A percentile compares a stretch with the other conserved stretches of the same genome.
phyloP scores from a whole-genome alignment of 2,113 vertebrate species.

The Blennius ocellaris region DNA sequence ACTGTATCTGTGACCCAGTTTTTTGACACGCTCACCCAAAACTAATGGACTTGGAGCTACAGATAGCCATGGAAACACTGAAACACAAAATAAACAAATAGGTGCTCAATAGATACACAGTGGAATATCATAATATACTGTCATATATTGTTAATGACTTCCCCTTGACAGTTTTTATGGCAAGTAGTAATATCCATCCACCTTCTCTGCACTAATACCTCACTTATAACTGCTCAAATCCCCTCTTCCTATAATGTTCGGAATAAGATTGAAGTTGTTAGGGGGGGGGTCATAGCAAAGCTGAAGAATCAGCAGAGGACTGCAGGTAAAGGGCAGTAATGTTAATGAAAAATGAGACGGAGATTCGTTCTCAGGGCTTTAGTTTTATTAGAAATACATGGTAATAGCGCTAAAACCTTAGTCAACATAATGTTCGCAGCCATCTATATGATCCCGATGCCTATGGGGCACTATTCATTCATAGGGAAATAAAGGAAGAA shows the following conservation, averaged over 20 bases:
- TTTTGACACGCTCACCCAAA: too few species aligned
- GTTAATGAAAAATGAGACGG: conserved; percentile 78
- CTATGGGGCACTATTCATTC: conserved; percentile 73
- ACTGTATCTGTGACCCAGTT: too few species aligned
- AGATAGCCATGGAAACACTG: background rate
- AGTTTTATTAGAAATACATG: conserved; percentile 81
- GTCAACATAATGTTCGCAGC: conserved; percentile 77
- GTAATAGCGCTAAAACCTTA: conserved; percentile 76
- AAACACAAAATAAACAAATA: conserved; percentile 29
- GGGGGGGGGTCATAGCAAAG: conserved; percentile 44
- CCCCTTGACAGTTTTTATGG: conserved; percentile 49
- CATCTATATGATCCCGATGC: conserved; percentile 71
- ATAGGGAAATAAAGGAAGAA: conserved; percentile 57
- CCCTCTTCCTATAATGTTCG: conserved; percentile 63
- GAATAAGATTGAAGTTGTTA: conserved; percentile 75
- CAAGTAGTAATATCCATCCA: conserved; percentile 53
- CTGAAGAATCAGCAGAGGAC: conserved; percentile 69
- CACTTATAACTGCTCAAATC: conserved; percentile 67
- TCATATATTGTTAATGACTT: conserved; percentile 46
- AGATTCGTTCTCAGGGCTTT: conserved; percentile 71
- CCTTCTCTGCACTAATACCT: conserved; percentile 67
- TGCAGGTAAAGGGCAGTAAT: conserved; percentile 74
- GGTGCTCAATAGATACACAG: background rate
- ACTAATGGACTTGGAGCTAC: background rate
- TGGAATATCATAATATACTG: conserved; percentile 7